These are phyloP conservation scores for Petroica traversi DNA, from an alignment of 2,113 vertebrate genomes.

Conservation along the genomic window DNA sequence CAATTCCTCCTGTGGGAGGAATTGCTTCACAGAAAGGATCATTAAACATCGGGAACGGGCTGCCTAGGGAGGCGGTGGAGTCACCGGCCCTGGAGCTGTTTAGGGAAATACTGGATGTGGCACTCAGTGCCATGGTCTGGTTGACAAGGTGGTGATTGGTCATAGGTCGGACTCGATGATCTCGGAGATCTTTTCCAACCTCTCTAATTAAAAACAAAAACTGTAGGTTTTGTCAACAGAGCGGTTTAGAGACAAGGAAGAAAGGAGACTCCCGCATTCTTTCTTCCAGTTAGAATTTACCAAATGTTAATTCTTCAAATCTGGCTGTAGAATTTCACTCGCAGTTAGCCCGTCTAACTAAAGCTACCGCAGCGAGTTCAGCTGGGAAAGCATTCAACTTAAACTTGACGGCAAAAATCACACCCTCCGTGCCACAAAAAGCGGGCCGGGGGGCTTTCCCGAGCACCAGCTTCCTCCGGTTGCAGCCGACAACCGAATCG, in stretches of 20 bases:
- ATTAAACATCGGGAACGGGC: not conserved
- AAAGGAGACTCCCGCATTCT: not conserved
- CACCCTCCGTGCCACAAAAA: not conserved
- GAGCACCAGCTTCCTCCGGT: not conserved
- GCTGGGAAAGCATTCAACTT: not conserved
- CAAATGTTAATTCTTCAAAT: not conserved
- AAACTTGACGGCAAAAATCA: not conserved
- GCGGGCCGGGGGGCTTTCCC: not conserved
- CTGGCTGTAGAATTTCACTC: not conserved
- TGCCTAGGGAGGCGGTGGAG: not conserved
- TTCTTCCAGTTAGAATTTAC: not conserved
- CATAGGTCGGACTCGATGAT: not conserved
- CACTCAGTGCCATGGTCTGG: not conserved
- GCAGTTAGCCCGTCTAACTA: not conserved
- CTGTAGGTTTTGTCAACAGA: not conserved
- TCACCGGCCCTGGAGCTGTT: not conserved
- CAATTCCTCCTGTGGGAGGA: not conserved
- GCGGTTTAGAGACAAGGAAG: not conserved
- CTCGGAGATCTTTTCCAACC: not conserved
- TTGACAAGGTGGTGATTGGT: not conserved
- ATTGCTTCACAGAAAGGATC: not conserved
- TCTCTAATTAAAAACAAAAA: not conserved
- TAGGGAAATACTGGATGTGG: not conserved
- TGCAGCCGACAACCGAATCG: not conserved
- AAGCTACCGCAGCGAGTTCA: not conserved